Evolutionary conservation across 2,888 invertebrate genomes (phyloP).

Genomic region (Aphrophora alni): DNA sequence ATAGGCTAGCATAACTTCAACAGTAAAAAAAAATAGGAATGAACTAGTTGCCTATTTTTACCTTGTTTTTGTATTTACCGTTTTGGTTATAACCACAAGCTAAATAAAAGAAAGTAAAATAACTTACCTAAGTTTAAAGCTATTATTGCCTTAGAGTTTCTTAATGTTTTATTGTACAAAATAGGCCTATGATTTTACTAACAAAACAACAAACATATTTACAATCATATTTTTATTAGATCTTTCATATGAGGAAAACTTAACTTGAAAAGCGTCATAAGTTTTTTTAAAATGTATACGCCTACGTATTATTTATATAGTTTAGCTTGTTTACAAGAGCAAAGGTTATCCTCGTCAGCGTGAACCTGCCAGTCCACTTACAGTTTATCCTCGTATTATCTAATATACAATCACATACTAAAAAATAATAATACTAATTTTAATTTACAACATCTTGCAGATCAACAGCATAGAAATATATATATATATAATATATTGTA

Average conservation of each 20-base stretch:
- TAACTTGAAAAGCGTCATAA: too few species aligned
- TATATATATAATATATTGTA: neutral
- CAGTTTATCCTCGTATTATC: neutral
- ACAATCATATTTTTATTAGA: too few species aligned
- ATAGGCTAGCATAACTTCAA: too few species aligned
- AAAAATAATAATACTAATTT: neutral
- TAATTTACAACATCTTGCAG: neutral
- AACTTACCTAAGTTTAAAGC: neutral
- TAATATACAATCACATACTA: constrained; percentile 2
- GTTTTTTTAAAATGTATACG: too few species aligned
- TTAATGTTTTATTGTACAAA: neutral
- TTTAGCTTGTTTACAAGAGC: too few species aligned
- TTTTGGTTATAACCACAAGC: too few species aligned
- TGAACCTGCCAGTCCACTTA: neutral
- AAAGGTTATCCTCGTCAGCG: too few species aligned
- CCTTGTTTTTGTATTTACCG: too few species aligned
- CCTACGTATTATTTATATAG: too few species aligned
- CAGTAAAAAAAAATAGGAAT: too few species aligned
- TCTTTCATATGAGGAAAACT: too few species aligned
- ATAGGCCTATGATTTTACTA: neutral
- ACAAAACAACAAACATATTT: neutral
- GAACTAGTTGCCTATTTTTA: too few species aligned
- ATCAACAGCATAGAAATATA: constrained; percentile 9
- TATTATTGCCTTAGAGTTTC: neutral
- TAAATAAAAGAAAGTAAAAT: neutral